A percentile compares a stretch with the other conserved stretches of the same genome.
Conservation (phyloP, 2,113 vertebrate genomes). For the Tichodroma muraria region DNA sequence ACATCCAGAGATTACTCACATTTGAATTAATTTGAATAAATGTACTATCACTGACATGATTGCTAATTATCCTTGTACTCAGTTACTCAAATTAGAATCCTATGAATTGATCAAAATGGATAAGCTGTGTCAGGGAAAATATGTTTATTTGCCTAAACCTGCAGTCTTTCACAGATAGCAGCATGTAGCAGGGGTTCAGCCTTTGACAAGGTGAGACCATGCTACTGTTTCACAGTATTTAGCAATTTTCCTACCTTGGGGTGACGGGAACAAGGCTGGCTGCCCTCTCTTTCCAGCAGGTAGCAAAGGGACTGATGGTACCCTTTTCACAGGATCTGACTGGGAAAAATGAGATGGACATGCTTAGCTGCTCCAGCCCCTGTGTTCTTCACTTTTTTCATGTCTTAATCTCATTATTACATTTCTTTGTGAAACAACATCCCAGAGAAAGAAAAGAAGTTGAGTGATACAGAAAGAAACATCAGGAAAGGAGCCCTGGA, state of each 20-base stretch:
- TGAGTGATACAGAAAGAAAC: background rate
- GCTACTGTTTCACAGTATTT: background rate
- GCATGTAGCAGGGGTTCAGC: background rate
- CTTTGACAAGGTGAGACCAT: background rate
- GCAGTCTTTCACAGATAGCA: background rate
- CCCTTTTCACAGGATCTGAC: background rate
- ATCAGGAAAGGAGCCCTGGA: background rate
- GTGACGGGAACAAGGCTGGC: rapidly evolving
- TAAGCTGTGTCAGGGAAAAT: background rate
- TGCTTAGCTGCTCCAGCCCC: background rate
- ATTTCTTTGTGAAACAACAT: background rate
- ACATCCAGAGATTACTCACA: background rate
- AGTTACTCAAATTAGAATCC: background rate
- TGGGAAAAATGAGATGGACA: background rate
- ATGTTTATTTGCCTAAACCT: background rate
- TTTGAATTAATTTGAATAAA: background rate
- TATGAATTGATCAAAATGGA: background rate
- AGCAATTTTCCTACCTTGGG: background rate
- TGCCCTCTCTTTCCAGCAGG: background rate
- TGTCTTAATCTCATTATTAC: background rate
- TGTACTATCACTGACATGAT: background rate
- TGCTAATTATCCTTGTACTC: background rate
- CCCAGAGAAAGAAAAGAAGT: background rate
- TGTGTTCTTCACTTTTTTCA: background rate
- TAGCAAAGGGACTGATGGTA: background rate